A percentile compares a stretch with the other conserved stretches of the same genome.
Evolutionary conservation across 2,113 vertebrate genomes (phyloP).

Genomic region (Larimichthys polyactis): DNA sequence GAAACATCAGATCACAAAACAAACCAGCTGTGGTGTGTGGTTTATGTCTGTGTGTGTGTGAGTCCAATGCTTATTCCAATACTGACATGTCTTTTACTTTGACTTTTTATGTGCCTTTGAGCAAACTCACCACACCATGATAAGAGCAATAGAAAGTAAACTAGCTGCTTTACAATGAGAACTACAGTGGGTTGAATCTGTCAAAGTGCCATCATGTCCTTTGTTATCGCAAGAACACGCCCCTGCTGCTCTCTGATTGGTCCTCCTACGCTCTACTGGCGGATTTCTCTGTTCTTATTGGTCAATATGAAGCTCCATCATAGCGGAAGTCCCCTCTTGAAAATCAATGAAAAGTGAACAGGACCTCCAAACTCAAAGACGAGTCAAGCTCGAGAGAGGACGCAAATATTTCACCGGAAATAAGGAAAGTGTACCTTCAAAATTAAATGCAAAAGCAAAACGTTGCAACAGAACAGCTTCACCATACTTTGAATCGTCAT

Average conservation of each 20-base stretch:
- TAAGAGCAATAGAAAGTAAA: neutral
- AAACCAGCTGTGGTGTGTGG: conserved; percentile 11
- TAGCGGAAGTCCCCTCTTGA: conserved; percentile 17
- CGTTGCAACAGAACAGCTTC: too few relatives aligned
- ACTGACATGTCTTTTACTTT: neutral
- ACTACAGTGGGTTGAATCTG: conserved; percentile 22
- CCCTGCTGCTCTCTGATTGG: conserved; percentile 54
- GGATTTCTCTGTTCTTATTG: conserved; percentile 45
- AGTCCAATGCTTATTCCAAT: neutral
- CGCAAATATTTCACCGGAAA: fast-evolving
- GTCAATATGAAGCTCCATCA: conserved; percentile 30
- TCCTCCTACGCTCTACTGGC: fast-evolving
- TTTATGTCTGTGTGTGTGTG: neutral
- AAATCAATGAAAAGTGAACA: conserved; percentile 43
- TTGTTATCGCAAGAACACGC: conserved; percentile 60
- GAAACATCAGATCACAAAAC: conserved; percentile 1
- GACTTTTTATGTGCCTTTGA: neutral
- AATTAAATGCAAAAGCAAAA: conserved; percentile 34
- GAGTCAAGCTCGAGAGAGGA: conserved; percentile 20
- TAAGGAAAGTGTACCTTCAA: fast-evolving
- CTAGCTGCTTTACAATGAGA: neutral
- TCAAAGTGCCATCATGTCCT: conserved; percentile 25
- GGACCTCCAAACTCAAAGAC: conserved; percentile 2
- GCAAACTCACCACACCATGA: neutral
- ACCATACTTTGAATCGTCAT: too few relatives aligned